These are phyloP conservation scores for Petroica traversi DNA, from an alignment of 2,113 vertebrate genomes.

Conservation along the genomic window DNA sequence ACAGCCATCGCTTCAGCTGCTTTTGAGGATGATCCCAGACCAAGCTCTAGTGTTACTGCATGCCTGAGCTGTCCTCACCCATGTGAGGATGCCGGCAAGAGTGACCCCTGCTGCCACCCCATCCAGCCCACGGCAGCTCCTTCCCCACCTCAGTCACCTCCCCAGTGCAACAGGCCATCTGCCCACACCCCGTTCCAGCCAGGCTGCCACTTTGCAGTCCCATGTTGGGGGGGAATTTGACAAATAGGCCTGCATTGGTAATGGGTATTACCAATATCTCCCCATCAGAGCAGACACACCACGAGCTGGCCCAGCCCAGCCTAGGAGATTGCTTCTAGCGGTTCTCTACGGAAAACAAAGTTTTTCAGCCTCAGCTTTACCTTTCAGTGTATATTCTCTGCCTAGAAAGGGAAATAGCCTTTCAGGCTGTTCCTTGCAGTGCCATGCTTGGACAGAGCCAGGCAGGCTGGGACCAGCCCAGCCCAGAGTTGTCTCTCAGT, in stretches of 20 bases:
- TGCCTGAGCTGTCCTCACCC: background rate
- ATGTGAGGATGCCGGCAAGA: background rate
- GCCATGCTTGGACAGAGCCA: fast-evolving
- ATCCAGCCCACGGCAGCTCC: background rate
- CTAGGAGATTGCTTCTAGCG: background rate
- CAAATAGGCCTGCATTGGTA: background rate
- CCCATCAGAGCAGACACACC: background rate
- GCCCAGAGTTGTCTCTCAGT: background rate
- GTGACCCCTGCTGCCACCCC: background rate
- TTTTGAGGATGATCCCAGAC: background rate
- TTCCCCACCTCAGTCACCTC: background rate
- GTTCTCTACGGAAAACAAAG: background rate
- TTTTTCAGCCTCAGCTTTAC: background rate
- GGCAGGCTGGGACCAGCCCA: background rate
- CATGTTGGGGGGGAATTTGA: background rate
- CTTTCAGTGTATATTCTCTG: background rate
- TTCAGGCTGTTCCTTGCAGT: background rate
- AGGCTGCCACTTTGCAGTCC: background rate
- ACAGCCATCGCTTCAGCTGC: background rate
- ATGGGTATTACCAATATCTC: background rate
- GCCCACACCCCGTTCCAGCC: background rate
- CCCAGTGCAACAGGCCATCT: fast-evolving
- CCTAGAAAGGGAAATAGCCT: background rate
- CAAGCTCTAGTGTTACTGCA: background rate
- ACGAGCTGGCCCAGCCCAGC: background rate